Conservation (phyloP, 2,113 vertebrate genomes). For the Anthoscopus minutus region DNA sequence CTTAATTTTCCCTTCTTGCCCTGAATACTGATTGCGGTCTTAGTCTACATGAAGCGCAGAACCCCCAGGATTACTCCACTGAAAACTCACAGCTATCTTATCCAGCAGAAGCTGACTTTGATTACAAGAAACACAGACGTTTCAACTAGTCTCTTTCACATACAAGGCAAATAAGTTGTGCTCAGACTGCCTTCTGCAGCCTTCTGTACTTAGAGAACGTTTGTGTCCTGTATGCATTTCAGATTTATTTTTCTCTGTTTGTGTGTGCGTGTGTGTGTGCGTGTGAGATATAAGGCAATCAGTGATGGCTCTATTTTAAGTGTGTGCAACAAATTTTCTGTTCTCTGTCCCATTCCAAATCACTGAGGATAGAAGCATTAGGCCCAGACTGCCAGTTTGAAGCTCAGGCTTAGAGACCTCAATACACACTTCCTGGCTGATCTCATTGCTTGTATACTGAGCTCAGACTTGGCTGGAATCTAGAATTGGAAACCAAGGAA, state of each 20-base stretch:
- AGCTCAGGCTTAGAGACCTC: not conserved
- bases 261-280: too few relatives aligned
- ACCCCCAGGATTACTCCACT: not conserved
- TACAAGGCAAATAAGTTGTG: not conserved
- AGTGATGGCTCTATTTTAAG: not conserved
- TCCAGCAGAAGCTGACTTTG: not conserved
- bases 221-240: not conserved
- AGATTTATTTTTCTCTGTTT: not conserved
- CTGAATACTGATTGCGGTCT: not conserved
- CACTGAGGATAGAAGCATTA: not conserved
- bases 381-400: not conserved
- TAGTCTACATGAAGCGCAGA: not conserved
- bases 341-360: not conserved
- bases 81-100: not conserved
- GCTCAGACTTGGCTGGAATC: slow-evolving; percentile 40
- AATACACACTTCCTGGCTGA: not conserved
- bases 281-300: not conserved
- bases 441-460: not conserved
- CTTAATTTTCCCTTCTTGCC: not conserved
- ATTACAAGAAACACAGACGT: not conserved
- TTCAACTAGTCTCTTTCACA: not conserved
- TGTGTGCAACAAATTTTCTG: not conserved
- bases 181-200: not conserved
- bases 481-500: not conserved
- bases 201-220: not conserved